A percentile compares a stretch with the other conserved stretches of the same genome.
Conservation (phyloP, 1,140 invertebrate genomes). For the Drosophila kanapiae region DNA sequence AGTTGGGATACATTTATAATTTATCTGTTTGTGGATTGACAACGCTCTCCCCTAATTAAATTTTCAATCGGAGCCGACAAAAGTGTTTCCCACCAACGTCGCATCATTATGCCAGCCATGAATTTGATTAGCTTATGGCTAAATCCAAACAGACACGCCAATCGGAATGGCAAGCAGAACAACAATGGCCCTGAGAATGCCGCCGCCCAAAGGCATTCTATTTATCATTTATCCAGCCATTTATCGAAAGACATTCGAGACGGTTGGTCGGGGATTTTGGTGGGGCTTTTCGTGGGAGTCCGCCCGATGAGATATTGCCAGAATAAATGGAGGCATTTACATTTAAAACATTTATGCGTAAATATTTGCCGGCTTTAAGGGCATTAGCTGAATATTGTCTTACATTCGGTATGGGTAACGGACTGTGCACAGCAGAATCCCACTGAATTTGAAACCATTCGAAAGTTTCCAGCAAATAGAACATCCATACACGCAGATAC, state of each 20-base stretch:
- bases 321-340: constrained; percentile 69
- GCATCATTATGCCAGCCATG: constrained; percentile 73
- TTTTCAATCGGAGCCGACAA: constrained; percentile 48
- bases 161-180: constrained; percentile 44
- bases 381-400: constrained; percentile 51
- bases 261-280: constrained; percentile 3
- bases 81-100: constrained; percentile 21
- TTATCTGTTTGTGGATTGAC: constrained; percentile 8
- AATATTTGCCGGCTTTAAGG: constrained; percentile 60
- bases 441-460: constrained; percentile 51
- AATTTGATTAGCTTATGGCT: constrained; percentile 79
- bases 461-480: constrained; percentile 61
- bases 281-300: not conserved
- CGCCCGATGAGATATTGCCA: constrained; percentile 51
- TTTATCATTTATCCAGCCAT: constrained; percentile 78
- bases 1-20: not conserved
- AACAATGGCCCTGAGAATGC: constrained; percentile 60
- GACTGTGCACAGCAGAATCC: constrained; percentile 35
- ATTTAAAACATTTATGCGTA: constrained; percentile 74
- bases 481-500: constrained; percentile 40
- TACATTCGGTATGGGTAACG: constrained; percentile 31
- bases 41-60: constrained; percentile 56
- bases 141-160: constrained; percentile 71
- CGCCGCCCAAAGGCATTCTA: constrained; percentile 69
- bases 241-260: constrained; percentile 71